A percentile compares a stretch with the other conserved stretches of the same genome.
These are phyloP conservation scores for Drosophila bunnanda DNA, from an alignment of 2,888 invertebrate genomes.

Conservation along the genomic window DNA sequence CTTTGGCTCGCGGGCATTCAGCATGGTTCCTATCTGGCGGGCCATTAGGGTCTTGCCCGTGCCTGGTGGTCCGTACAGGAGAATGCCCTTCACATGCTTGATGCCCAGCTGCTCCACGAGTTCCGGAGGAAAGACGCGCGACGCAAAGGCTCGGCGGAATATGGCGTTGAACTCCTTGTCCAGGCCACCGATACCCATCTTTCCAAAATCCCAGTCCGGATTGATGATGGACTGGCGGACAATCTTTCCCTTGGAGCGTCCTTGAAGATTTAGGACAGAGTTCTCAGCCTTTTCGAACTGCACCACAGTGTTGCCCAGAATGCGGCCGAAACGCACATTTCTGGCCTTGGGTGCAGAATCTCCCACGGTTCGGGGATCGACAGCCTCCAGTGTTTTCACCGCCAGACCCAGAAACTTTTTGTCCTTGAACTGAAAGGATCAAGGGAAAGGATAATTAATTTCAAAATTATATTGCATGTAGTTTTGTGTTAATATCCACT, in stretches of 20 bases:
- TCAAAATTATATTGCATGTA: no score
- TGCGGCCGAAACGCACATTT: slow-evolving; percentile 91
- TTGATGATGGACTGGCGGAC: slow-evolving; percentile 96
- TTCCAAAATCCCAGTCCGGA: slow-evolving; percentile 99
- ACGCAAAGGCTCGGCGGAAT: slow-evolving; percentile 98
- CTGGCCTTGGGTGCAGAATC: slow-evolving; percentile 90
- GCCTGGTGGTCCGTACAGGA: slow-evolving; percentile 98
- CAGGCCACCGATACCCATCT: slow-evolving; percentile 99
- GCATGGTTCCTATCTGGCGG: slow-evolving; percentile 99
- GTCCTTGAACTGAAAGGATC: slow-evolving; percentile 89
- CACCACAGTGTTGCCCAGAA: slow-evolving; percentile 94
- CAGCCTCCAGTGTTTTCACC: slow-evolving; percentile 95
- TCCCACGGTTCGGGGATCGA: slow-evolving; percentile 91
- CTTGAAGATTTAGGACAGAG: slow-evolving; percentile 94
- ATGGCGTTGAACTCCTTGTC: slow-evolving; percentile 99
- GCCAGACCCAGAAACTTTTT: slow-evolving; percentile 93
- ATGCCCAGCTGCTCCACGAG: slow-evolving; percentile 98
- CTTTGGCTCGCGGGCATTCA: slow-evolving; percentile 99
- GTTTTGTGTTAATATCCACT: no score
- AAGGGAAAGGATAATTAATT: not conserved
- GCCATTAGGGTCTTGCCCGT: slow-evolving; percentile 99
- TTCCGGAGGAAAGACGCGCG: slow-evolving; percentile 98
- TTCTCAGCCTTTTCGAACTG: slow-evolving; percentile 98
- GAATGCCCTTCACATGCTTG: slow-evolving; percentile 99
- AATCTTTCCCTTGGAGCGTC: slow-evolving; percentile 92